Evolutionary conservation across 2,113 vertebrate species (phyloP).

Genomic region (Lasiurus cinereus): DNA sequence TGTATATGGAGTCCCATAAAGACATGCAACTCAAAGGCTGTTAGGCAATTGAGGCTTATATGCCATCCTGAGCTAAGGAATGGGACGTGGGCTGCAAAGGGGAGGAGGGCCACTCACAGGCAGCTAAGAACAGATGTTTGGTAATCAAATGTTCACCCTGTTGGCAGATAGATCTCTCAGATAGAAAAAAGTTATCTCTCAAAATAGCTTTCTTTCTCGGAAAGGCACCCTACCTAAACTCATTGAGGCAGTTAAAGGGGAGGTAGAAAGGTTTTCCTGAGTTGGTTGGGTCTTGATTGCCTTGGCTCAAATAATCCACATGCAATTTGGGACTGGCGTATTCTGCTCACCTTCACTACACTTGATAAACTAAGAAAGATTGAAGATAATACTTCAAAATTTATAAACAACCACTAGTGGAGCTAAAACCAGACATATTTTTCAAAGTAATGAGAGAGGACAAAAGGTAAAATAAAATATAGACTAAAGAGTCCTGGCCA

Average conservation of each 20-base stretch:
- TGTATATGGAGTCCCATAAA: background rate
- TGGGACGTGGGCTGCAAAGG: background rate
- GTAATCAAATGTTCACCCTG: background rate
- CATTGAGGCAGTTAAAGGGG: background rate
- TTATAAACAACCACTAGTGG: background rate
- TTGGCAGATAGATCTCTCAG: background rate
- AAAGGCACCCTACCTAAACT: background rate
- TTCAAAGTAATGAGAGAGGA: background rate
- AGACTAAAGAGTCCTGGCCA: background rate
- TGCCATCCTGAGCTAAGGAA: background rate
- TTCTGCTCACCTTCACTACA: background rate
- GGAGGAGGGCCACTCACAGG: background rate
- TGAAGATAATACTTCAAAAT: background rate
- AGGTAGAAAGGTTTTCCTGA: background rate
- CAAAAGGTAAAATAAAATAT: background rate
- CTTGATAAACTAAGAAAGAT: background rate
- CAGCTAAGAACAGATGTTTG: background rate
- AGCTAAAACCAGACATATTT: background rate
- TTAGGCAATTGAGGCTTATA: background rate
- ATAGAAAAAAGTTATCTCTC: background rate
- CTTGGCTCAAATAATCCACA: background rate
- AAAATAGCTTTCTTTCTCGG: background rate
- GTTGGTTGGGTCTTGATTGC: background rate
- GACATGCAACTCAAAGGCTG: background rate
- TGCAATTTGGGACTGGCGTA: background rate